These are phyloP conservation scores for Nyleta sp. DNA, from an alignment of 2,888 invertebrate genomes.

Conservation along the genomic window DNA sequence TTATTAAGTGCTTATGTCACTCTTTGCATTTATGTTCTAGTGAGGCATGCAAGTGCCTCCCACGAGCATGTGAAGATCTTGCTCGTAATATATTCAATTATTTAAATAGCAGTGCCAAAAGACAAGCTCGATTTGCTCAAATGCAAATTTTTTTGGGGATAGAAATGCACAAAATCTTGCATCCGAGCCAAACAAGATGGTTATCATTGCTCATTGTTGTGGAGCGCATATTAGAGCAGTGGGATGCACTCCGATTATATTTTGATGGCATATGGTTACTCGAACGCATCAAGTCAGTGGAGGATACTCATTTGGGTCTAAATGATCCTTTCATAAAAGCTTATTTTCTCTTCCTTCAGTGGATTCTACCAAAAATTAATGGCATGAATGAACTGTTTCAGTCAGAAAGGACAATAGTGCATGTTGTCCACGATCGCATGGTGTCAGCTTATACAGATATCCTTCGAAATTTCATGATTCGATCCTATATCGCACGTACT, in stretches of 20 bases:
- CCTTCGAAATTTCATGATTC: conserved; percentile 59
- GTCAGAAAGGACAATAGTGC: conserved; percentile 52
- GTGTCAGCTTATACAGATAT: conserved; percentile 52
- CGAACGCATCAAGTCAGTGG: conserved; percentile 46
- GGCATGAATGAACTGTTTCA: conserved; percentile 64
- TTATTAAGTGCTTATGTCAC: conserved; percentile 24
- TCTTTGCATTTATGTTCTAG: conserved; percentile 50
- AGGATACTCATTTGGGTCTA: conserved; percentile 57
- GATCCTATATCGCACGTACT: conserved; percentile 2
- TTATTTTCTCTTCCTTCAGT: conserved; percentile 63
- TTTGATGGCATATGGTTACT: conserved; percentile 64
- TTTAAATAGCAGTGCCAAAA: conserved; percentile 67
- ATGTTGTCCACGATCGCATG: conserved; percentile 50
- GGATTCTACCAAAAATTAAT: conserved; percentile 64
- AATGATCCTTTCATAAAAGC: conserved; percentile 64
- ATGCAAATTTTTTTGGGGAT: conserved; percentile 68
- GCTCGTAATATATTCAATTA: conserved; percentile 71
- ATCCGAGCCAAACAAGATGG: conserved; percentile 73
- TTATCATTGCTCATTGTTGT: conserved; percentile 70
- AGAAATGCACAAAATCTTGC: conserved; percentile 68
- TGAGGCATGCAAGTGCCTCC: conserved; percentile 59
- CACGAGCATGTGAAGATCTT: conserved; percentile 71
- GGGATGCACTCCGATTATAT: conserved; percentile 70
- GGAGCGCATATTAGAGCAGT: conserved; percentile 71
- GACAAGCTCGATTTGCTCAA: conserved; percentile 58